These are phyloP conservation scores for Microplitis mediator DNA, from an alignment of 1,140 invertebrate species.

Conservation along the genomic window DNA sequence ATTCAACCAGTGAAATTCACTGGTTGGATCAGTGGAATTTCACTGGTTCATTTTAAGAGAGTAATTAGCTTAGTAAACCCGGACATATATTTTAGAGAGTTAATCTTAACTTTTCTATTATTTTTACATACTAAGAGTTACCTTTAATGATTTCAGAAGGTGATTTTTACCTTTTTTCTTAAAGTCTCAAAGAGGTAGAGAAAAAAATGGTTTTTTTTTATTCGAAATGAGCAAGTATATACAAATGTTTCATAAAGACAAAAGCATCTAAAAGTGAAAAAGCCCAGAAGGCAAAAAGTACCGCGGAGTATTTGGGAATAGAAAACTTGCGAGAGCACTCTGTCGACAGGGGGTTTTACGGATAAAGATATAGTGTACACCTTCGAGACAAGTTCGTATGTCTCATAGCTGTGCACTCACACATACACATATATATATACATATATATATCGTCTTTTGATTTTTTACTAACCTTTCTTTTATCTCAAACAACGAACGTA, in stretches of 20 bases:
- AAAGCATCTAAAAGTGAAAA: slow-evolving; percentile 41
- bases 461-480: not conserved
- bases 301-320: not conserved
- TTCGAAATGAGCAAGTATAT: slow-evolving; percentile 51
- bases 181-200: slow-evolving; percentile 33
- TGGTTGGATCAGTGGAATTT: too few species aligned
- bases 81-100: too few species aligned
- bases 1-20: too few species aligned
- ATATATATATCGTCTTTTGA: not conserved
- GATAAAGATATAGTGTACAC: not conserved
- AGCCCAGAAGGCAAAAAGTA: slow-evolving; percentile 35
- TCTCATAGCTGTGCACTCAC: too few species aligned
- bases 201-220: slow-evolving; percentile 39
- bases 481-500: not conserved
- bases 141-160: not conserved
- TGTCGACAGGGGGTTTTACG: slow-evolving; percentile 12
- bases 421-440: too few species aligned
- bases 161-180: slow-evolving; percentile 21
- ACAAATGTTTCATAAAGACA: slow-evolving; percentile 54
- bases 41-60: too few species aligned
- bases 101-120: not conserved
- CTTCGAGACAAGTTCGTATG: not conserved
- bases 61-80: slow-evolving; percentile 10
- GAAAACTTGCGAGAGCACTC: not conserved
- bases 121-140: too few species aligned